phyloP scores from a whole-genome alignment of 2,888 invertebrate genomes.

The Harpalus rubripes region DNA sequence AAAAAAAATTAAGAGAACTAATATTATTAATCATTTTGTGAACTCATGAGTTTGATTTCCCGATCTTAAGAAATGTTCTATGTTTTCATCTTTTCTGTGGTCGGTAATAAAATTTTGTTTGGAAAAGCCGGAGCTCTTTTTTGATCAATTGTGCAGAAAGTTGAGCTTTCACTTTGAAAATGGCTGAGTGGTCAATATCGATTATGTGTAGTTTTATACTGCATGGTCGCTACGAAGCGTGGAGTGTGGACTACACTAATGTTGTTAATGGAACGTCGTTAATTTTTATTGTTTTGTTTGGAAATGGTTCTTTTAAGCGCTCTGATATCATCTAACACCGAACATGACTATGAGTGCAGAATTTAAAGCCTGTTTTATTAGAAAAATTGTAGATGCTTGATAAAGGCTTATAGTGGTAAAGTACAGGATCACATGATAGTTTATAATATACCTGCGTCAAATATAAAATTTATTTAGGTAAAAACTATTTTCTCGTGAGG shows the following conservation, averaged over 20 bases:
- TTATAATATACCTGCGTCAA: too few relatives aligned
- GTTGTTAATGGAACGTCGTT: constrained; percentile 42
- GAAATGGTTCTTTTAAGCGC: constrained; percentile 1
- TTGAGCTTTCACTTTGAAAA: constrained; percentile 48
- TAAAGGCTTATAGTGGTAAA: too few relatives aligned
- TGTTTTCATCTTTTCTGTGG: not conserved
- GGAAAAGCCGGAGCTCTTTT: constrained; percentile 29
- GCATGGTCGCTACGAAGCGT: not conserved
- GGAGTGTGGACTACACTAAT: constrained; percentile 26
- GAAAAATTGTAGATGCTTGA: too few relatives aligned
- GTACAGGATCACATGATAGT: too few relatives aligned
- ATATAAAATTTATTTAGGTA: too few relatives aligned
- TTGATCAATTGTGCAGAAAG: constrained; percentile 49
- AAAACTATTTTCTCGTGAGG: too few relatives aligned
- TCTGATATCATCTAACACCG: not conserved
- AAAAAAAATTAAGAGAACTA: too few relatives aligned
- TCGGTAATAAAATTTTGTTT: constrained; percentile 47
- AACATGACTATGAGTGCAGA: too few relatives aligned
- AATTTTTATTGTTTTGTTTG: constrained; percentile 44
- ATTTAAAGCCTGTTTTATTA: too few relatives aligned
- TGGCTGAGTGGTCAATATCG: constrained; percentile 41
- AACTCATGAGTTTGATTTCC: not conserved
- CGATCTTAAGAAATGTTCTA: not conserved
- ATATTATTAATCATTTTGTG: not conserved
- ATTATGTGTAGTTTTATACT: constrained; percentile 42